Base-by-base conservation (phyloP, 2,888 invertebrate species). In the Pseudolycoriella hygida region DNA sequence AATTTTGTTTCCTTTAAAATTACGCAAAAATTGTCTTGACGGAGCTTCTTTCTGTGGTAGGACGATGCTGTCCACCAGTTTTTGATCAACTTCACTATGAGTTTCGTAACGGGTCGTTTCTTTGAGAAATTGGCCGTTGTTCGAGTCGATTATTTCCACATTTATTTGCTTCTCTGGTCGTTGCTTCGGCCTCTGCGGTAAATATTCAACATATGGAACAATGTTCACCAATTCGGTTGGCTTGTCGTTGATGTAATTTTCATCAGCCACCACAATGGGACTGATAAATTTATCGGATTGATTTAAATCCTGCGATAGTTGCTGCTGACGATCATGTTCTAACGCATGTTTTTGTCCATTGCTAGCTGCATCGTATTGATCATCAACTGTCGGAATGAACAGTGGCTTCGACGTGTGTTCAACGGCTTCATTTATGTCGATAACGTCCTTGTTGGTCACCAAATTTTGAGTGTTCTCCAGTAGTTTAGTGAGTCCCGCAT, bases 361-460 rank as follows among this genome's bases (percentile, higher is more conserved):
- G 58, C 57, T 3, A 54, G 51, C 46, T 55, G 57, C 3, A 34
- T 34, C 11, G 12, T 14, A 14, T 34, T 34, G 34, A 12, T 34
- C 34, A 5, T 34, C n/a, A 12, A 34, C 57, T 8, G 12, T 34
- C 17, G 43, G 18, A 12, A 18, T 10, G 17, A 43, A 43, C 17
- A 43, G 6, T 17, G 3, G 10, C 17, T 43, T 17, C 10, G 47
- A 43, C 8, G 49, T 37, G 5, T 47, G 53, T 34, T 60, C 60
- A 5, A 63, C 60, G 1, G 69, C 69, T n/a, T 60, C 60, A 54
- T 80, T 80, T 1, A 80, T 78, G 54, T 69, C 70, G 10, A 77
- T 53, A 8, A 80, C 67, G 57, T 79, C 78, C 54, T 76, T 72
- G 49, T 74, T 74, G 0, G 73, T 67, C 48, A 80, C 72, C 10